Evolutionary conservation across 2,888 invertebrate genomes (phyloP), one percentile per base, ranked within the genome.

Genomic region (Elmis aenea): DNA sequence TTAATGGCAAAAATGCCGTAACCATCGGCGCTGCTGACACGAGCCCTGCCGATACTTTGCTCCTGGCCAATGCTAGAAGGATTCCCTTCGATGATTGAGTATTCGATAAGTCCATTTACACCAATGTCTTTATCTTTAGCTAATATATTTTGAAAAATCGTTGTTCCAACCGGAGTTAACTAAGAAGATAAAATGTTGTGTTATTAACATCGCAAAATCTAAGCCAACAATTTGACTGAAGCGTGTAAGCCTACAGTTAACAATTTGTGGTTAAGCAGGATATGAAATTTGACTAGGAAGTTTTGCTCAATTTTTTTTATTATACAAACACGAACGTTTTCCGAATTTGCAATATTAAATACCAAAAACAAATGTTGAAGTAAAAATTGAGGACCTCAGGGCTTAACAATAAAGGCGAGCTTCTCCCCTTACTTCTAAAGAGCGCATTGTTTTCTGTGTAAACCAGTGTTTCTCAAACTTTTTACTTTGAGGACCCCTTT

Each of bases 101-200:
- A 92, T 61, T 92, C 91, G 2, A 91, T 81, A 25, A 90, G 75
- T 25, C 89, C 90, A 62, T 92, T 91, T 45, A 89, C 87, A 25
- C 91, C 90, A 1, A 88, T 83, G 63, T 92, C 92, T 34, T 81
- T 81, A 62, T 92, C 91, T 35, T 76, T 71, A 1, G 91, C 89
- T 42, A 79, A 76, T 40, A 92, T 78, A 46, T 83, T 81, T 52
- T 86, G 83, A 69, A 87, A 91, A 54, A 92, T 79, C 12, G 88
- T 89, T 8, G 87, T 85, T 20, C 88, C 91, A 38, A 91, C 77
- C 26, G 90, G 87, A 32, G 87, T 85, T 48, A 88, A 73, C 90
- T 91, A 73, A n/a, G 74, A 72, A 52, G 45, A 37, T 9, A 6
- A n/a, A 11, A 8, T 24, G 5, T 5, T 6, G 5, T 9, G 6